phyloP scores from a whole-genome alignment of 2,888 invertebrate genomes.

The Chrysopilus asiliformis region DNA sequence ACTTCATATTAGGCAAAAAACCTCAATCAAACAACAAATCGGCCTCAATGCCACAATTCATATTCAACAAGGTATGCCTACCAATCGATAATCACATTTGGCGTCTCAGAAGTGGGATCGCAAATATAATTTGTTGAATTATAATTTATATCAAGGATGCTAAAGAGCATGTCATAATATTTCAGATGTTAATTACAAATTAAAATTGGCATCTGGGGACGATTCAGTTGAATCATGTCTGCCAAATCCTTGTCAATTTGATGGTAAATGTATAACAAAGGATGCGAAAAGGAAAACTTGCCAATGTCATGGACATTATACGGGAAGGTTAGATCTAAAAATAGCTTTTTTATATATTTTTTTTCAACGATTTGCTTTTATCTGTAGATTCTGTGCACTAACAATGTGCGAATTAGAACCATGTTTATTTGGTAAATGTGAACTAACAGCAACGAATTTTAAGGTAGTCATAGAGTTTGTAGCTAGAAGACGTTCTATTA shows the following conservation, averaged over 20 bases:
- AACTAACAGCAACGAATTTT: slow-evolving; percentile 33
- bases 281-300: slow-evolving; percentile 48
- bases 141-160: too few relatives aligned
- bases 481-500: background rate
- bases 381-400: slow-evolving; percentile 52
- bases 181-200: slow-evolving; percentile 48
- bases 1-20: slow-evolving; percentile 44
- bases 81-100: slow-evolving; percentile 4
- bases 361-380: slow-evolving; percentile 3
- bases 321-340: slow-evolving; percentile 40
- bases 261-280: slow-evolving; percentile 47
- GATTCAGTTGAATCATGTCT: slow-evolving; percentile 53
- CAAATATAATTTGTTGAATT: background rate
- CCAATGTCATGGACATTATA: slow-evolving; percentile 57
- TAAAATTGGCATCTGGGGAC: slow-evolving; percentile 46
- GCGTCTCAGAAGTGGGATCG: background rate
- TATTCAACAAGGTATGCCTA: slow-evolving; percentile 41
- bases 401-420: slow-evolving; percentile 57
- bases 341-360: slow-evolving; percentile 1
- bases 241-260: slow-evolving; percentile 60
- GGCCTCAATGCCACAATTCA: slow-evolving; percentile 49
- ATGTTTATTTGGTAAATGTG: slow-evolving; percentile 41
- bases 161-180: too few relatives aligned
- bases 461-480: slow-evolving; percentile 18
- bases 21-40: slow-evolving; percentile 32